Percentiles rank a stretch among this genome's conserved stretches.
Evolutionary conservation across 1,140 invertebrate genomes (phyloP).

Genomic region (Drosophila ananassae): DNA sequence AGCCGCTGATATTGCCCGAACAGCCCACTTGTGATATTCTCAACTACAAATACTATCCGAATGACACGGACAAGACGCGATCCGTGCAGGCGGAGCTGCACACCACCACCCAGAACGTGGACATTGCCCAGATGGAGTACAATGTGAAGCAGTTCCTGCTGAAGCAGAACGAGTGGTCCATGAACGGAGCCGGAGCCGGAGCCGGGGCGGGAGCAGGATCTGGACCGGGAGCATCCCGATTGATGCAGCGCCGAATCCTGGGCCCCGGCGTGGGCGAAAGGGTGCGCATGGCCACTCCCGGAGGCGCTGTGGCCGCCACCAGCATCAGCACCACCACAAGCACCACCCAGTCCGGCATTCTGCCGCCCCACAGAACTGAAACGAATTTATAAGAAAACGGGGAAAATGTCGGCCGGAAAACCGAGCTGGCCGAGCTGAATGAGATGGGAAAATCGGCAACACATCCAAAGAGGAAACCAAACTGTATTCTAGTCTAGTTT

Average conservation of each 20-base stretch:
- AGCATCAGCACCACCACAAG: not conserved
- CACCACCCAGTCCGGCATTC: conserved; percentile 23
- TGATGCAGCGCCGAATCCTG: conserved; percentile 61
- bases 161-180: conserved; percentile 86
- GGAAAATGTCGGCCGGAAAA: not conserved
- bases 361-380: conserved; percentile 83
- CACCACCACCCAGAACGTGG: conserved; percentile 80
- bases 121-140: conserved; percentile 87
- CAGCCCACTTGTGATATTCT: conserved; percentile 83
- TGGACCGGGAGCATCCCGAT: not conserved
- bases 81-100: conserved; percentile 79
- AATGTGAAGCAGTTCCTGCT: conserved; percentile 87
- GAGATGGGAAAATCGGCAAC: not conserved
- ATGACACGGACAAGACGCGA: conserved; percentile 76
- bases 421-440: not conserved
- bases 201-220: not conserved
- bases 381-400: conserved; percentile 82
- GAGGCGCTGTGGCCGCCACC: conserved; percentile 48
- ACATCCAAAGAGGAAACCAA: conserved; percentile 54
- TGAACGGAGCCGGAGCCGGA: conserved; percentile 41
- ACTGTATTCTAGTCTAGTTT: conserved; percentile 76
- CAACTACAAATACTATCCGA: conserved; percentile 83
- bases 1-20: conserved; percentile 67
- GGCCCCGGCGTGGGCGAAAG: conserved; percentile 74
- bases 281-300: conserved; percentile 67